phyloP scores from a whole-genome alignment of 2,888 invertebrate genomes.

The Noctua janthina region DNA sequence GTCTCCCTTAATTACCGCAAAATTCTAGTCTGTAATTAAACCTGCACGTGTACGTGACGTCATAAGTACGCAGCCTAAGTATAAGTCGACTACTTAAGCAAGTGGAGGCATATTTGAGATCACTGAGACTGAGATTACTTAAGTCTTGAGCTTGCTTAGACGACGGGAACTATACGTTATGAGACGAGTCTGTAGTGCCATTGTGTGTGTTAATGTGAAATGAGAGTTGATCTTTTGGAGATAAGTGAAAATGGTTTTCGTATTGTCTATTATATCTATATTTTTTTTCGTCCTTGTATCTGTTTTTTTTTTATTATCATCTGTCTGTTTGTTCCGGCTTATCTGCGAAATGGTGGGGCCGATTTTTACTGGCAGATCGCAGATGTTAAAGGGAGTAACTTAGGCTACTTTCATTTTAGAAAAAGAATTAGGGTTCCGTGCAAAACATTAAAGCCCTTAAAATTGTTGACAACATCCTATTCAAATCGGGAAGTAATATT shows the following conservation, averaged over 20 bases:
- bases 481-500: no score
- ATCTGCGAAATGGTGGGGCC: neutral
- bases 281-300: no score
- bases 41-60: constrained; percentile 33
- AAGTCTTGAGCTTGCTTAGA: constrained; percentile 26
- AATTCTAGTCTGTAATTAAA: constrained; percentile 40
- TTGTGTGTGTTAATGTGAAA: neutral
- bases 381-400: no score
- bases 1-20: constrained; percentile 15
- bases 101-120: constrained; percentile 60
- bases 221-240: constrained; percentile 15
- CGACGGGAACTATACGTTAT: constrained; percentile 26
- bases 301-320: no score
- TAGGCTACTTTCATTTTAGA: no score
- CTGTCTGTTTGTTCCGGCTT: neutral
- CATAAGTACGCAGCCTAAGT: constrained; percentile 31
- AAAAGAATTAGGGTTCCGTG: no score
- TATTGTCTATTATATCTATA: neutral
- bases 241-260: neutral
- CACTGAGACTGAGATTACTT: constrained; percentile 59
- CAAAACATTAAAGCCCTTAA: no score
- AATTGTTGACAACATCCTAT: no score
- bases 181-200: constrained; percentile 11
- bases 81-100: constrained; percentile 51
- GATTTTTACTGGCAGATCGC: no score